Conservation (phyloP, 64 coral and sea anemone genomes). For the Pocillopora verrucosa region DNA sequence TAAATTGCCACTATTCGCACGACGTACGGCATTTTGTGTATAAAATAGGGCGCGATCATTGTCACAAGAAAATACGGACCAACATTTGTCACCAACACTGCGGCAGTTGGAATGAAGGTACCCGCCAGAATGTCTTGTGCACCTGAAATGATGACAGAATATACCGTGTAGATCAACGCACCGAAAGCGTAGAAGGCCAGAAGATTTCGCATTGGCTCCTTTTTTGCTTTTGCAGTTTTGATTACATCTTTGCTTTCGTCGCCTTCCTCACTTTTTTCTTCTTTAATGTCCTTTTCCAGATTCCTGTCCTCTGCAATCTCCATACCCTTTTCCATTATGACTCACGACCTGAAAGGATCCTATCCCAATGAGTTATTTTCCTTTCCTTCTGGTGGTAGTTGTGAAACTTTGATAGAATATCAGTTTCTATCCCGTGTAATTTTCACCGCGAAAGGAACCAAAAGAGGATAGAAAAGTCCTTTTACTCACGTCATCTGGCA, state of each 20-base stretch:
- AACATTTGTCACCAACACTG: constrained; percentile 91
- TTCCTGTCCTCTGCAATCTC: background rate
- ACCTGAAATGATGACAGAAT: constrained; percentile 89
- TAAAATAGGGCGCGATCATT: constrained; percentile 89
- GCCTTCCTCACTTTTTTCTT: background rate
- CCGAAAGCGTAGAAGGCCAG: constrained; percentile 81
- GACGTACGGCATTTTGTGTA: constrained; percentile 77
- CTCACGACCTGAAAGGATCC: background rate
- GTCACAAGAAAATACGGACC: constrained; percentile 95
- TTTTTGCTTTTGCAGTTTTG: constrained; percentile 1
- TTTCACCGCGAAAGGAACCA: background rate
- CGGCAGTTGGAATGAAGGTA: constrained; percentile 90
- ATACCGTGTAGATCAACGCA: constrained; percentile 86
- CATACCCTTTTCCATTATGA: background rate
- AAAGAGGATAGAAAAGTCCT: background rate
- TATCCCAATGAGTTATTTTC: background rate
- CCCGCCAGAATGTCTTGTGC: constrained; percentile 91
- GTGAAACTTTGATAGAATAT: background rate
- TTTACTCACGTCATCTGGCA: constrained; percentile 8
- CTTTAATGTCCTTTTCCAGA: background rate
- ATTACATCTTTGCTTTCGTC: background rate
- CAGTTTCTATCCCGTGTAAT: background rate
- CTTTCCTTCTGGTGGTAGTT: background rate
- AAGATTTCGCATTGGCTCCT: constrained; percentile 68
- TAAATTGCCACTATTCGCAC: constrained; percentile 85